phyloP scores from a whole-genome alignment of 2,888 invertebrate genomes.

The Tenthredo distinguenda region DNA sequence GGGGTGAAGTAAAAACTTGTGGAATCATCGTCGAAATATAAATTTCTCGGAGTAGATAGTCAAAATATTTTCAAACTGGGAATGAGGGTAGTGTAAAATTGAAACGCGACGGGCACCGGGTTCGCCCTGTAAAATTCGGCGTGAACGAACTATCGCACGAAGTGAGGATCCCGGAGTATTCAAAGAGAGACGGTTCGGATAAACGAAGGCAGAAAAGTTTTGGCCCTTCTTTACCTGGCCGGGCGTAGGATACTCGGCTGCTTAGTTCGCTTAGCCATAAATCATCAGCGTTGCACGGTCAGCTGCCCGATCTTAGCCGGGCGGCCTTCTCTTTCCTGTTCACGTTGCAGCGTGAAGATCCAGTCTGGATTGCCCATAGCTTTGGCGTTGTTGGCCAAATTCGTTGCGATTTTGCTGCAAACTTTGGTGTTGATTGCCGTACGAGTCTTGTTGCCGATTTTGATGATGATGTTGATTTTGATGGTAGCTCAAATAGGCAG shows the following conservation, averaged over 20 bases:
- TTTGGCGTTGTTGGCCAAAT: slow-evolving; percentile 56
- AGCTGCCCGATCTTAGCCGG: slow-evolving; percentile 69
- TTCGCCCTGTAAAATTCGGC: slow-evolving; percentile 10
- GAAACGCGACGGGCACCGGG: neutral
- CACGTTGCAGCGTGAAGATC: slow-evolving; percentile 66
- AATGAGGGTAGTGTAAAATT: slow-evolving; percentile 10
- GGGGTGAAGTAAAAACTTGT: neutral
- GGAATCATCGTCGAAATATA: slow-evolving; percentile 37
- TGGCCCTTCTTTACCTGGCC: slow-evolving; percentile 67
- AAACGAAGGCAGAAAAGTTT: slow-evolving; percentile 40
- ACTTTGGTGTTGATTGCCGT: slow-evolving; percentile 44
- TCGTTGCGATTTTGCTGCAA: slow-evolving; percentile 57
- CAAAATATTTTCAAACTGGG: slow-evolving; percentile 38
- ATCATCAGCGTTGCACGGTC: slow-evolving; percentile 72
- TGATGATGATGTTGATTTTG: slow-evolving; percentile 60
- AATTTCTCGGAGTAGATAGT: slow-evolving; percentile 7
- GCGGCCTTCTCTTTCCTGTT: slow-evolving; percentile 62
- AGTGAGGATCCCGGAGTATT: slow-evolving; percentile 15
- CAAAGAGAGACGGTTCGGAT: slow-evolving; percentile 38
- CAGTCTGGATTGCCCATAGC: slow-evolving; percentile 63
- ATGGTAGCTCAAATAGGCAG: slow-evolving; percentile 62
- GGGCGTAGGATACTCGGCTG: slow-evolving; percentile 63
- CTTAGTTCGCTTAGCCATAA: slow-evolving; percentile 71
- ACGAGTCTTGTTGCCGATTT: slow-evolving; percentile 44
- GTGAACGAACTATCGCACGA: slow-evolving; percentile 17